Evolutionary conservation across 2,113 vertebrate species (phyloP).

Genomic region (Mesocricetus auratus): DNA sequence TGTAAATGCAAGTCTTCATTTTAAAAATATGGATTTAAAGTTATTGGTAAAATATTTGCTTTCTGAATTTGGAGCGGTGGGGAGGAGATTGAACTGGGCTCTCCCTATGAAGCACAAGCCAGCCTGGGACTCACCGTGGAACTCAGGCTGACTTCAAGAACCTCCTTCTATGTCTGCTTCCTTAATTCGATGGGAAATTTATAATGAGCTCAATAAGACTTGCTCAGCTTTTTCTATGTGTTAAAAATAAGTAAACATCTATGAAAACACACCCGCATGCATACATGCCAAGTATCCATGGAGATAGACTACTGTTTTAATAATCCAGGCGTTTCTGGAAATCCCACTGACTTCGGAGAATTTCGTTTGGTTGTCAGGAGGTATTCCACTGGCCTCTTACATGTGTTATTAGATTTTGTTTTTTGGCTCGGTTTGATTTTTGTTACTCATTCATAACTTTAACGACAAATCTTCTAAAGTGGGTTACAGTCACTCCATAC

Average conservation of each 20-base stretch:
- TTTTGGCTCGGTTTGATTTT: background rate
- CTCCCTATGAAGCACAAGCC: background rate
- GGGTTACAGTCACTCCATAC: constrained; percentile 63
- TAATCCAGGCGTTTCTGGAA: constrained; percentile 65
- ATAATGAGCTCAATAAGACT: constrained; percentile 25
- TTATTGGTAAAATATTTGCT: constrained; percentile 36
- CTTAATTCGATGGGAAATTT: constrained; percentile 36
- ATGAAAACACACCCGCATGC: constrained; percentile 9
- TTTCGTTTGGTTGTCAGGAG: constrained; percentile 35
- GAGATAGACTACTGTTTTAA: background rate
- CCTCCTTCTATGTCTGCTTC: background rate
- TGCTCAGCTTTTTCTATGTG: constrained; percentile 43
- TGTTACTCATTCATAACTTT: constrained; percentile 68
- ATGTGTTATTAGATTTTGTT: background rate
- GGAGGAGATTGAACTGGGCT: too few species aligned
- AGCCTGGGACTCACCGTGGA: background rate
- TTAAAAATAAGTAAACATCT: constrained; percentile 53
- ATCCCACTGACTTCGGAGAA: background rate
- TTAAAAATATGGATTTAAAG: constrained; percentile 27
- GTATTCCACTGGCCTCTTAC: constrained; percentile 46
- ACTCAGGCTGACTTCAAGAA: background rate
- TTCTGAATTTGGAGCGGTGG: background rate
- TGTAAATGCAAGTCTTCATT: constrained; percentile 1
- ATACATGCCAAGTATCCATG: constrained; percentile 25
- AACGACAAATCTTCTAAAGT: constrained; percentile 69